Evolutionary conservation across 1,140 invertebrate species (phyloP).

Genomic region (Theocolax elegans): DNA sequence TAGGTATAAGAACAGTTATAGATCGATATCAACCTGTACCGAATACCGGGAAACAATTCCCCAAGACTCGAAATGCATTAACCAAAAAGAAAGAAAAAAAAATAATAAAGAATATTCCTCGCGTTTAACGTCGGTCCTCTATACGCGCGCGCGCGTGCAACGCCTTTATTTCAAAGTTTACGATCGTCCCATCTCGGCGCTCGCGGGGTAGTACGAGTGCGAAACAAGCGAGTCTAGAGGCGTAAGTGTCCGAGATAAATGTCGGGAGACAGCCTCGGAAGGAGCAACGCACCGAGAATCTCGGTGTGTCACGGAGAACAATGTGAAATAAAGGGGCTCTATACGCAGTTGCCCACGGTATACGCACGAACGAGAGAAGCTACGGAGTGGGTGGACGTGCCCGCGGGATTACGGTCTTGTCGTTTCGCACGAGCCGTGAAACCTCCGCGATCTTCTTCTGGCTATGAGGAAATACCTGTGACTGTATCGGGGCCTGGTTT

Average conservation of each 20-base stretch:
- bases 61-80: too few species aligned
- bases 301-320: constrained; percentile 7
- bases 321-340: constrained; percentile 31
- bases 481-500: too few species aligned
- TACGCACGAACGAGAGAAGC: constrained; percentile 25
- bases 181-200: constrained; percentile 31
- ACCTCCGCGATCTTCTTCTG: too few species aligned
- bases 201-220: constrained; percentile 7
- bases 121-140: too few species aligned
- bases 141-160: background rate
- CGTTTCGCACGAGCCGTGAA: constrained; percentile 38
- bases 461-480: too few species aligned
- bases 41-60: background rate
- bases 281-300: background rate
- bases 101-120: background rate
- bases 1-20: constrained; percentile 1
- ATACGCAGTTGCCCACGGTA: too few species aligned
- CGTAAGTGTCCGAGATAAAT: constrained; percentile 34
- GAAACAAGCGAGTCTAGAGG: constrained; percentile 13
- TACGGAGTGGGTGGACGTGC: constrained; percentile 47
- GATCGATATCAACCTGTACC: background rate
- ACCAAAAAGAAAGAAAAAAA: too few species aligned
- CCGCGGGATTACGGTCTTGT: constrained; percentile 46
- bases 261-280: constrained; percentile 24
- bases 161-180: constrained; percentile 36